A percentile compares a stretch with the other conserved stretches of the same genome.
These are phyloP conservation scores for Struthio camelus DNA, from an alignment of 2,113 vertebrate genomes.

Conservation along the genomic window DNA sequence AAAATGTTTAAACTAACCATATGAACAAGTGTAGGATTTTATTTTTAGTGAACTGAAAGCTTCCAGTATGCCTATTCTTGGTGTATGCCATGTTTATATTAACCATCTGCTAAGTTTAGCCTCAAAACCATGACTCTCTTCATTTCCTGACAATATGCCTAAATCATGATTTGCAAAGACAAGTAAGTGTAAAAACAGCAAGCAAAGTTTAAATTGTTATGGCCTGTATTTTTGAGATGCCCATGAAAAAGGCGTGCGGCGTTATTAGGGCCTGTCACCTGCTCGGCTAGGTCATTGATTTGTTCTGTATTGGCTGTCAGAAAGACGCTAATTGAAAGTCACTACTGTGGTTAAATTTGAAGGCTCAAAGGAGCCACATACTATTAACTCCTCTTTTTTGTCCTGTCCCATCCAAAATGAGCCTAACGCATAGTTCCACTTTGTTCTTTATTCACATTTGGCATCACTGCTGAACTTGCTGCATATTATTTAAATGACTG, in stretches of 20 bases:
- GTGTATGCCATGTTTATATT: neutral
- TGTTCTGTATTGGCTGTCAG: neutral
- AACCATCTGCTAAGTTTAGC: rapidly evolving
- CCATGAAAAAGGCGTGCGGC: neutral
- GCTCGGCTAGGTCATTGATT: neutral
- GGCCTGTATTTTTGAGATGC: neutral
- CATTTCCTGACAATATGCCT: neutral
- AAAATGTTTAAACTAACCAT: neutral
- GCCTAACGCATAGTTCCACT: neutral
- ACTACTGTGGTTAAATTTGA: neutral
- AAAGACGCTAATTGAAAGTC: neutral
- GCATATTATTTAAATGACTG: neutral
- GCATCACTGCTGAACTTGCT: neutral
- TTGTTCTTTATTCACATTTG: neutral
- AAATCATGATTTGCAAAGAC: neutral
- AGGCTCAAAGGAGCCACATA: neutral
- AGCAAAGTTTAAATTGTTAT: neutral
- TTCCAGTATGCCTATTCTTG: neutral
- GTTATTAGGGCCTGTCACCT: neutral
- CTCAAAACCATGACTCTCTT: neutral
- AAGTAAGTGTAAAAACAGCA: neutral
- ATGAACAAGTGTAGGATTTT: neutral
- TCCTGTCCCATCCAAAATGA: neutral
- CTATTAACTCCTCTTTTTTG: neutral
- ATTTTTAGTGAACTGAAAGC: neutral